phyloP scores from a whole-genome alignment of 2,888 invertebrate species.

The Gryllus longicercus region DNA sequence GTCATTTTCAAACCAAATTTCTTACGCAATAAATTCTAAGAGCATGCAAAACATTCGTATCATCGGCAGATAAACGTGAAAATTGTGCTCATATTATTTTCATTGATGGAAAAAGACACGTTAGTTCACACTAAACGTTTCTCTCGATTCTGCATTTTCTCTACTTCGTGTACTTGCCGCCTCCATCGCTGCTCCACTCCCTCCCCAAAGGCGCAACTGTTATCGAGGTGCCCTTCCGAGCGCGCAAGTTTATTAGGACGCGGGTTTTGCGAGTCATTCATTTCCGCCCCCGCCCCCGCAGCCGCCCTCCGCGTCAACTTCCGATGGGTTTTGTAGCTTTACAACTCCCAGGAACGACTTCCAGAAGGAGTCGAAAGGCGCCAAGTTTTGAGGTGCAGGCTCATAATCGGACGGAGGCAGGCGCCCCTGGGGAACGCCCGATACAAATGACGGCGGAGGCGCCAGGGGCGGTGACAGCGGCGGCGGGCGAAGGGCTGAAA shows the following conservation, averaged over 20 bases:
- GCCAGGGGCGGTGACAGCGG: background rate
- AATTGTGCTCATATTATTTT: too few relatives aligned
- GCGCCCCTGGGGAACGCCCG: background rate
- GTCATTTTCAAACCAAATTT: too few relatives aligned
- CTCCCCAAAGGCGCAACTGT: too few relatives aligned
- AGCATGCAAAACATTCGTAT: too few relatives aligned
- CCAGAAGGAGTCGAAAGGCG: background rate
- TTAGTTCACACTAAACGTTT: too few relatives aligned
- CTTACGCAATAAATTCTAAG: too few relatives aligned
- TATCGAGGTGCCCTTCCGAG: too few relatives aligned
- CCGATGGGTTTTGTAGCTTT: slow-evolving; percentile 17
- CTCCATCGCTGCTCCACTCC: too few relatives aligned
- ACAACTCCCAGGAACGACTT: background rate
- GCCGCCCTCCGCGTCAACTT: background rate
- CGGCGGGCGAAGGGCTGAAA: background rate
- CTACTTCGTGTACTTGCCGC: too few relatives aligned
- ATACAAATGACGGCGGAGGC: background rate
- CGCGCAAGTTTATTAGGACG: background rate
- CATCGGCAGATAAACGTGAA: too few relatives aligned
- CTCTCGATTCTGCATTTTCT: too few relatives aligned
- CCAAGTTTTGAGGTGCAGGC: background rate
- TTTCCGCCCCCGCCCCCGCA: background rate
- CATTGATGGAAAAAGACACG: too few relatives aligned
- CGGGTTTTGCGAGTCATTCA: background rate
- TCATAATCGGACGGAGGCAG: background rate